A percentile compares a stretch with the other conserved stretches of the same genome.
These are phyloP conservation scores for Amblyjoppa fuscipennis DNA, from an alignment of 2,888 invertebrate species.

Conservation along the genomic window DNA sequence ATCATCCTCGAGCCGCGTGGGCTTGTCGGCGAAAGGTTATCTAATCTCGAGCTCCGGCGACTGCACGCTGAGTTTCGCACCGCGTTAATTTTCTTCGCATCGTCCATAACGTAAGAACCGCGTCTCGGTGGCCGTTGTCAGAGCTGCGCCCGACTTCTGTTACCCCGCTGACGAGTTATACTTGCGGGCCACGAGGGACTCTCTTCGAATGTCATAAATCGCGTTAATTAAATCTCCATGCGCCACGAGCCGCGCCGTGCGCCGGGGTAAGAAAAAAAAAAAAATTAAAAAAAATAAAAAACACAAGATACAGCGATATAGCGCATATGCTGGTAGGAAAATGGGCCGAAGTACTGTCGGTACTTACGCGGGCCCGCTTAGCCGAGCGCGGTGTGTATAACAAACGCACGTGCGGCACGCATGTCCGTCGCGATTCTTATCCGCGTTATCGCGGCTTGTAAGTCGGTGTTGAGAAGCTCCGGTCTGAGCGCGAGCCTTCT, in stretches of 20 bases:
- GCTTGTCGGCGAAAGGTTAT: slow-evolving; percentile 59
- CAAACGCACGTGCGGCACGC: slow-evolving; percentile 82
- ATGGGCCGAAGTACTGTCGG: slow-evolving; percentile 18
- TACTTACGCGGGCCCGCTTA: slow-evolving; percentile 43
- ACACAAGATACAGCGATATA: background rate
- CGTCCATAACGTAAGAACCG: background rate
- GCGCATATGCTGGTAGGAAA: slow-evolving; percentile 7
- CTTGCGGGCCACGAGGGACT: slow-evolving; percentile 52
- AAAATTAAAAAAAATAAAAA: background rate
- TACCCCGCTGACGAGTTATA: slow-evolving; percentile 64
- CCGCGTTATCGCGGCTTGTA: slow-evolving; percentile 80
- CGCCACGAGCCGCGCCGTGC: slow-evolving; percentile 40
- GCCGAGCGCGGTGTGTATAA: slow-evolving; percentile 68
- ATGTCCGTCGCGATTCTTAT: slow-evolving; percentile 80
- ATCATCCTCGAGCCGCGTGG: slow-evolving; percentile 1
- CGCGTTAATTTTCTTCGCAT: slow-evolving; percentile 62
- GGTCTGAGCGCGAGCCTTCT: slow-evolving; percentile 69
- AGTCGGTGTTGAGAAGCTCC: slow-evolving; percentile 79
- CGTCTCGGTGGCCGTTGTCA: background rate
- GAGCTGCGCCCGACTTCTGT: slow-evolving; percentile 32
- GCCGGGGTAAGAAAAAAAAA: background rate
- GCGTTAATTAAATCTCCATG: slow-evolving; percentile 79
- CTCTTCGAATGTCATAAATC: slow-evolving; percentile 75
- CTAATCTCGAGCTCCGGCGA: slow-evolving; percentile 59
- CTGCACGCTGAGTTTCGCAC: slow-evolving; percentile 64